phyloP scores from a whole-genome alignment of 2,113 vertebrate genomes.

The Orientallactaga bullata region DNA sequence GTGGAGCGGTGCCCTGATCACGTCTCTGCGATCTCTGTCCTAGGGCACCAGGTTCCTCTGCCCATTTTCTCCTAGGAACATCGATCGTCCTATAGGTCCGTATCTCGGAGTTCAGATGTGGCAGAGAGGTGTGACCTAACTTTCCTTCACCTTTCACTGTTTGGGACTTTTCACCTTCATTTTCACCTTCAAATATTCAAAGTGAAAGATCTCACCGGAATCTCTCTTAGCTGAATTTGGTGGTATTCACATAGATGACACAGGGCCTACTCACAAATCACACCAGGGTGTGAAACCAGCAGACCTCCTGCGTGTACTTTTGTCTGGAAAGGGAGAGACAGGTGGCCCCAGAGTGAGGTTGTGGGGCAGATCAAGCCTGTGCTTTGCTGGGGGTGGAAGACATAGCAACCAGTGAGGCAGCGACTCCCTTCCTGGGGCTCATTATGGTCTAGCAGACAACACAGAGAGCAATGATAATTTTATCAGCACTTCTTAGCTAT shows the following conservation, averaged over 20 bases:
- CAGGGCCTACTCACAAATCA: background rate
- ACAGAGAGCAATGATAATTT: background rate
- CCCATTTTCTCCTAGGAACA: background rate
- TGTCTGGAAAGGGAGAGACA: background rate
- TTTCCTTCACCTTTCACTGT: background rate
- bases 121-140: background rate
- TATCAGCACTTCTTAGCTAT: background rate
- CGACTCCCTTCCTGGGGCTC: background rate
- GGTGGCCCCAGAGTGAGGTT: background rate
- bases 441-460: background rate
- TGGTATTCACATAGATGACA: background rate
- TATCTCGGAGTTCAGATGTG: background rate
- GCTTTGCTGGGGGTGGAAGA: background rate
- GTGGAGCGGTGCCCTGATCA: background rate
- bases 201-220: background rate
- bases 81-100: background rate
- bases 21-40: background rate
- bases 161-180: background rate
- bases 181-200: background rate
- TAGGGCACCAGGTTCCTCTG: background rate
- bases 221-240: background rate
- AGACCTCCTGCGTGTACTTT: background rate
- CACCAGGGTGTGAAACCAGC: background rate
- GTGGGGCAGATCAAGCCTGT: background rate
- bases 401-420: background rate